A percentile compares a stretch with the other conserved stretches of the same genome.
phyloP scores from a whole-genome alignment of 2,797 vertebrate species.

The Monodelphis domestica region DNA sequence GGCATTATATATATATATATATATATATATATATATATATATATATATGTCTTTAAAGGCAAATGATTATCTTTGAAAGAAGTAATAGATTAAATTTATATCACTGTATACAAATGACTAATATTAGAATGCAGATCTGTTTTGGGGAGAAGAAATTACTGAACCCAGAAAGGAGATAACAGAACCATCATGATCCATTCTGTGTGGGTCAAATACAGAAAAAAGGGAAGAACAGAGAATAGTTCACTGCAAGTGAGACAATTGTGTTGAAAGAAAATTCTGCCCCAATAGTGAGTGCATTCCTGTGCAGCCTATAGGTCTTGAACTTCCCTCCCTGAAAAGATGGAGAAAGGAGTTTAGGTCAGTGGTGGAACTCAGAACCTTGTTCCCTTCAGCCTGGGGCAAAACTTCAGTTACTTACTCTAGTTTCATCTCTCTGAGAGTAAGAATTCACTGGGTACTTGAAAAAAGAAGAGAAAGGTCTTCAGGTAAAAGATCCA shows the following conservation, averaged over 20 bases:
- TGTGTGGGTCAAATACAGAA: not conserved
- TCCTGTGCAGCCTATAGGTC: not conserved
- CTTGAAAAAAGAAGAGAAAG: not conserved
- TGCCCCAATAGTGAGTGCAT: not conserved
- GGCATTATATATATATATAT: too few species aligned
- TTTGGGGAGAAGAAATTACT: not conserved
- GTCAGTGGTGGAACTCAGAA: not conserved
- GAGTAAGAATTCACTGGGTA: not conserved
- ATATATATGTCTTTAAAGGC: not conserved
- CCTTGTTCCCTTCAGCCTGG: not conserved
- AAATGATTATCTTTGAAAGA: not conserved
- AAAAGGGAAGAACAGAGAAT: not conserved
- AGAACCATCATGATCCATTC: not conserved
- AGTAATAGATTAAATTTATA: not conserved
- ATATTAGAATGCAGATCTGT: not conserved
- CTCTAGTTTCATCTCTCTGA: not conserved
- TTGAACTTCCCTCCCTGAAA: not conserved
- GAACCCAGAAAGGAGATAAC: not conserved
- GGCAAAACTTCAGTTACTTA: not conserved
- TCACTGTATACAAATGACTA: not conserved
- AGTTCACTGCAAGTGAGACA: not conserved
- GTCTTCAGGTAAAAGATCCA: not conserved
- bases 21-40: too few species aligned
- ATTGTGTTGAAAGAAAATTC: not conserved
- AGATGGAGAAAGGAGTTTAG: not conserved